Percentiles rank a stretch among this genome's conserved stretches.
Evolutionary conservation across 1,140 invertebrate genomes (phyloP).

Genomic region (Pemphigus obesinymphae): DNA sequence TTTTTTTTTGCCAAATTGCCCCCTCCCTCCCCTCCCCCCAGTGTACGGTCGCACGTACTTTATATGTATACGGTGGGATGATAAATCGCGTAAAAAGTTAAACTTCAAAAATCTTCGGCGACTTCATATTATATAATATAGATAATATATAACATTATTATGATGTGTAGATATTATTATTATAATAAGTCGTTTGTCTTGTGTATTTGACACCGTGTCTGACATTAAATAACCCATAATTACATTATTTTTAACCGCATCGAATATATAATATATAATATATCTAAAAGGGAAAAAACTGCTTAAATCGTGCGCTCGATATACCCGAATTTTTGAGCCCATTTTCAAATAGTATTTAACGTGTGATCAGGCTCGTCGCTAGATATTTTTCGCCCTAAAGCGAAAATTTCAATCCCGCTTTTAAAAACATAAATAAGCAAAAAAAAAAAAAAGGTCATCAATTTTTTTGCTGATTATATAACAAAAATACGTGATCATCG

Average conservation of each 20-base stretch:
- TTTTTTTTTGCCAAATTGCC: slow-evolving; percentile 6
- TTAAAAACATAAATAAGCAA: too few relatives aligned
- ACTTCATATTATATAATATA: background rate
- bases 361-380: too few relatives aligned
- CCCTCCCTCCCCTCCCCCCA: too few relatives aligned
- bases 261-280: background rate
- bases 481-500: too few relatives aligned
- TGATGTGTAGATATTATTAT: background rate
- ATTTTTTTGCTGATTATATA: too few relatives aligned
- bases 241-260: background rate
- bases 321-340: background rate
- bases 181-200: background rate
- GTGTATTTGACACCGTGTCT: background rate
- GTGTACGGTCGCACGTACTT: background rate
- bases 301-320: background rate
- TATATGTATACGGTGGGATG: background rate
- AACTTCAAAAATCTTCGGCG: too few relatives aligned
- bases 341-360: background rate
- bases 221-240: background rate
- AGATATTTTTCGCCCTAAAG: too few relatives aligned
- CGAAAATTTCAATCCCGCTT: too few relatives aligned
- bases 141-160: background rate
- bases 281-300: background rate
- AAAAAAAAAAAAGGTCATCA: too few relatives aligned
- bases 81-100: background rate